phyloP scores from a whole-genome alignment of 2,113 vertebrate genomes.

The Coturnix japonica region DNA sequence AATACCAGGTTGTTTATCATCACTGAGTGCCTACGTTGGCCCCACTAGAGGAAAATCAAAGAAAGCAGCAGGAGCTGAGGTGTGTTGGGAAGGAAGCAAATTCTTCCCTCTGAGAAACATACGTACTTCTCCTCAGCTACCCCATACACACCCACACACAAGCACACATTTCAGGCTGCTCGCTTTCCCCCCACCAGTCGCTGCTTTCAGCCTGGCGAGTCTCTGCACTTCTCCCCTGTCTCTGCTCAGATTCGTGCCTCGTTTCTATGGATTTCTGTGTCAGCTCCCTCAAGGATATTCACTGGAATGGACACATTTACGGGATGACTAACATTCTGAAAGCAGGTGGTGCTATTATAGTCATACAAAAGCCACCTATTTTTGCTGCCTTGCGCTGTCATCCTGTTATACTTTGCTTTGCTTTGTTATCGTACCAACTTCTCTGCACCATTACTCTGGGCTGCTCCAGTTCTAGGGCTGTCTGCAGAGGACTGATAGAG shows the following conservation, averaged over 20 bases:
- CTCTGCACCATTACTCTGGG: background rate
- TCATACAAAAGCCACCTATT: constrained; percentile 67
- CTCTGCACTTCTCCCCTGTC: constrained; percentile 10
- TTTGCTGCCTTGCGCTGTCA: constrained; percentile 59
- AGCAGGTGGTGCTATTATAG: constrained; percentile 69
- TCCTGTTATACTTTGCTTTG: constrained; percentile 47
- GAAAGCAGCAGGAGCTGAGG: constrained; percentile 49
- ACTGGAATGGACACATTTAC: constrained; percentile 61
- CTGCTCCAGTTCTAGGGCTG: constrained; percentile 22
- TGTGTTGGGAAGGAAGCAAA: constrained; percentile 52
- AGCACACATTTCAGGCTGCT: background rate
- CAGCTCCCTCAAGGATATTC: constrained; percentile 68
- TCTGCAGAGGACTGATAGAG: constrained; percentile 28
- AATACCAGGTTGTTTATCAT: constrained; percentile 62
- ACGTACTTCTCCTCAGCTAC: background rate
- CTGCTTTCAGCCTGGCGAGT: constrained; percentile 24
- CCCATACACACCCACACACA: background rate
- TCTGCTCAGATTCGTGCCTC: constrained; percentile 21
- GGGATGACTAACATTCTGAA: constrained; percentile 63
- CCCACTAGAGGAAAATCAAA: constrained; percentile 59
- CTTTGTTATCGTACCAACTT: constrained; percentile 45
- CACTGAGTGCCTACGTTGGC: constrained; percentile 45
- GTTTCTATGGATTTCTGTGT: constrained; percentile 70
- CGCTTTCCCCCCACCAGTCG: background rate
- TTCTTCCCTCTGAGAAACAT: constrained; percentile 1